Evolutionary conservation across 2,113 vertebrate genomes (phyloP).

Genomic region (Paratilapia polleni): DNA sequence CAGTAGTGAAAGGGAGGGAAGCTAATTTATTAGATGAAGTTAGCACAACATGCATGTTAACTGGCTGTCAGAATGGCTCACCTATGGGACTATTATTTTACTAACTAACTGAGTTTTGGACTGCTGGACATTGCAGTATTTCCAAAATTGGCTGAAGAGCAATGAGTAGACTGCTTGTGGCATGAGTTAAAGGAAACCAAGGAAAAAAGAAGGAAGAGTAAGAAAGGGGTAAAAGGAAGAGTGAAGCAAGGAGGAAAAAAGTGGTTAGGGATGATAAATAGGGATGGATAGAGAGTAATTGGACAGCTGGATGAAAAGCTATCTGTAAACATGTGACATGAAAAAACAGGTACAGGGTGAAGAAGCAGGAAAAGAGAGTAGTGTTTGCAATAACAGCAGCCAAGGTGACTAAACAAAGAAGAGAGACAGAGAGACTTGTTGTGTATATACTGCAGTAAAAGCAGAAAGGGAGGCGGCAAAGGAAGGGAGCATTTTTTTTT

Average conservation of each 20-base stretch:
- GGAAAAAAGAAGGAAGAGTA: neutral
- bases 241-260: neutral
- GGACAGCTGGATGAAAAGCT: conserved; percentile 16
- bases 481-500: conserved; percentile 3
- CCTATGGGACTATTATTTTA: conserved; percentile 40
- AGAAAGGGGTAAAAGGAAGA: neutral
- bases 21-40: conserved; percentile 54
- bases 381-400: conserved; percentile 19
- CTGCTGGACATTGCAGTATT: conserved; percentile 34
- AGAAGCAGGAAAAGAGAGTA: conserved; percentile 15
- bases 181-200: neutral
- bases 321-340: neutral
- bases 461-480: conserved; percentile 19
- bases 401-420: conserved; percentile 51
- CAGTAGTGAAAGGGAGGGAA: conserved; percentile 5
- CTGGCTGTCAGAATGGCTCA: conserved; percentile 27
- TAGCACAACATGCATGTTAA: conserved; percentile 25
- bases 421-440: conserved; percentile 33
- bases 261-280: neutral
- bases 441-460: conserved; percentile 49
- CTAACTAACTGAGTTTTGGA: neutral
- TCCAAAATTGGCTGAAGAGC: conserved; percentile 8
- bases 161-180: neutral
- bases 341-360: neutral
- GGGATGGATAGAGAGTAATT: neutral